Evolutionary conservation across 2,888 invertebrate species (phyloP).

Genomic region (Ferrisia virgata): DNA sequence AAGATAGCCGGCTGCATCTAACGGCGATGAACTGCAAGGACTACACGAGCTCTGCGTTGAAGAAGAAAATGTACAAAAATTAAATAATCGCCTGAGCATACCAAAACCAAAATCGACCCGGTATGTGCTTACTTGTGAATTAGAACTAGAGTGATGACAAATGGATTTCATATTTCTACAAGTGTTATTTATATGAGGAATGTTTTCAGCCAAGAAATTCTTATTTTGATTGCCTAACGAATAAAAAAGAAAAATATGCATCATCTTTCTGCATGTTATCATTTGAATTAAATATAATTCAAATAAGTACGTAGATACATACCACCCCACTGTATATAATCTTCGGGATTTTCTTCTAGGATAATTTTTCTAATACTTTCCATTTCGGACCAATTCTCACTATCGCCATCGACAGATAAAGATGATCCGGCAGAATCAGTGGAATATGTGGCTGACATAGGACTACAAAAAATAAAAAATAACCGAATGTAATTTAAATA

Average conservation of each 20-base stretch:
- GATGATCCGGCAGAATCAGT: constrained; percentile 69
- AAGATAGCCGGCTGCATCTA: constrained; percentile 55
- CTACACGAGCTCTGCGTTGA: constrained; percentile 52
- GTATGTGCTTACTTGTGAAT: constrained; percentile 33
- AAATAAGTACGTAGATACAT: neutral
- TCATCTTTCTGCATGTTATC: neutral
- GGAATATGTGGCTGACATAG: constrained; percentile 61
- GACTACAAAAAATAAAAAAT: constrained; percentile 53
- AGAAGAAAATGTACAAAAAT: neutral
- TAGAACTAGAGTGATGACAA: constrained; percentile 35
- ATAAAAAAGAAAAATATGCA: neutral
- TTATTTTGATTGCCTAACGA: constrained; percentile 32
- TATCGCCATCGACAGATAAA: constrained; percentile 62
- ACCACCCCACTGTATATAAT: constrained; percentile 55
- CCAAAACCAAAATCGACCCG: neutral
- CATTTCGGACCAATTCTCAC: constrained; percentile 49
- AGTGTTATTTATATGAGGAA: constrained; percentile 33
- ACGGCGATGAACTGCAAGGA: constrained; percentile 54
- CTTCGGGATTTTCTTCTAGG: constrained; percentile 64
- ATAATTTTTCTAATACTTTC: constrained; percentile 59
- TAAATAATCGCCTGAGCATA: neutral
- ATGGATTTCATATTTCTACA: constrained; percentile 33
- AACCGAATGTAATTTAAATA: neutral
- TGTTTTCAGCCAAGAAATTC: constrained; percentile 39
- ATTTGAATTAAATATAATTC: neutral